phyloP scores from a whole-genome alignment of 2,888 invertebrate species.

The Melangyna quadrimaculata region DNA sequence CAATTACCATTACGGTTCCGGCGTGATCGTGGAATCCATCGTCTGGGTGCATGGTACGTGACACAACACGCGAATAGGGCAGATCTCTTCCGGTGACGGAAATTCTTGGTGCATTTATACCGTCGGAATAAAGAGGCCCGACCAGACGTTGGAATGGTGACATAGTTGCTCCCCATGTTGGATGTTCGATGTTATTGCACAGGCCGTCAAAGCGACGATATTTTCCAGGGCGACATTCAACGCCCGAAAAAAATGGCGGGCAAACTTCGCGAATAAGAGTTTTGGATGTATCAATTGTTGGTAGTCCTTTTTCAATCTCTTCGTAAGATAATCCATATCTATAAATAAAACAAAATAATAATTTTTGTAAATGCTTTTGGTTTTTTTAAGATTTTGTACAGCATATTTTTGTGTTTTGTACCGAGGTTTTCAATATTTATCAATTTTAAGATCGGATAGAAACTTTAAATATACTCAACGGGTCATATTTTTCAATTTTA shows the following conservation, averaged over 20 bases:
- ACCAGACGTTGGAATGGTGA: slow-evolving; percentile 91
- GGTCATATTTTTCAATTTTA: too few species aligned
- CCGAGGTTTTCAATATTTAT: too few species aligned
- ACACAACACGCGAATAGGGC: slow-evolving; percentile 92
- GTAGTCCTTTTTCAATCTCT: slow-evolving; percentile 93
- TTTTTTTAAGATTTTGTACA: too few species aligned
- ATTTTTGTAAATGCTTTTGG: not conserved
- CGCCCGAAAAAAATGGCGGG: slow-evolving; percentile 92
- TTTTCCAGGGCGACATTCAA: slow-evolving; percentile 93
- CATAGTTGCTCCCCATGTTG: slow-evolving; percentile 93
- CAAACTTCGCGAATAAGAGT: slow-evolving; percentile 93
- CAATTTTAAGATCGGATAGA: too few species aligned
- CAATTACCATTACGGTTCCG: slow-evolving; percentile 93
- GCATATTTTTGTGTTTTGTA: too few species aligned
- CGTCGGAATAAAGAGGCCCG: slow-evolving; percentile 91
- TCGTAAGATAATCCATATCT: slow-evolving; percentile 93
- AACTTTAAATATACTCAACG: too few species aligned
- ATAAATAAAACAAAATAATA: slow-evolving; percentile 70
- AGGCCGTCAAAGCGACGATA: slow-evolving; percentile 93
- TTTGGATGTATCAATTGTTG: slow-evolving; percentile 93
- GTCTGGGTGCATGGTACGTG: slow-evolving; percentile 95
- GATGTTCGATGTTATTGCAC: slow-evolving; percentile 93
- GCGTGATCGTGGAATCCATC: slow-evolving; percentile 96
- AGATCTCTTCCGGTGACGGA: slow-evolving; percentile 89
- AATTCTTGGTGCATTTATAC: slow-evolving; percentile 91